Percentiles rank a stretch among this genome's conserved stretches.
These are phyloP conservation scores for Steinernema hermaphroditum DNA, from an alignment of 2,888 invertebrate genomes.

Conservation along the genomic window DNA sequence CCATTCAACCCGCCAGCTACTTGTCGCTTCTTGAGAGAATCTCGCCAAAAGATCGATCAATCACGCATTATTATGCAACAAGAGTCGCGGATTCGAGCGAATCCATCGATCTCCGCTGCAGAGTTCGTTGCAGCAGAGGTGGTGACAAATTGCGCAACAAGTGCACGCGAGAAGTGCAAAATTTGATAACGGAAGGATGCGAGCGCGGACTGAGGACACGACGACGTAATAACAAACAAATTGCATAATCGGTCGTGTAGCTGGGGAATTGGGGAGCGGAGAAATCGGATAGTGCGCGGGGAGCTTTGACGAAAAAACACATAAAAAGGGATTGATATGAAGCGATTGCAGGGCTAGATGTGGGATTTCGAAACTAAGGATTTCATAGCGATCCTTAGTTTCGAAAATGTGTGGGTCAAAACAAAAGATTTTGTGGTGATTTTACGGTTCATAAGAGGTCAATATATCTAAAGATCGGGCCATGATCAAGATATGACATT, in stretches of 20 bases:
- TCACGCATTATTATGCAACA: conserved; percentile 30
- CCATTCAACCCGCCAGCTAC: background rate
- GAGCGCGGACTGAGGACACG: background rate
- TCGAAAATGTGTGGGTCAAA: too few relatives aligned
- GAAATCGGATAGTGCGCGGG: too few relatives aligned
- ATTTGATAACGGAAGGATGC: conserved; percentile 13
- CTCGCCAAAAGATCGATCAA: conserved; percentile 11
- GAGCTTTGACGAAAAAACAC: too few relatives aligned
- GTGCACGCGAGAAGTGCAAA: conserved; percentile 21
- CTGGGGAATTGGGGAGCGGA: too few relatives aligned
- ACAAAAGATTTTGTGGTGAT: too few relatives aligned
- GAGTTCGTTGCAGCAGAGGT: background rate
- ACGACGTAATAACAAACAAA: conserved; percentile 23
- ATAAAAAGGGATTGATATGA: too few relatives aligned
- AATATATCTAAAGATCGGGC: too few relatives aligned
- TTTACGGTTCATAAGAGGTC: too few relatives aligned
- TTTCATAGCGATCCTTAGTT: too few relatives aligned
- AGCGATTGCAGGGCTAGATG: too few relatives aligned
- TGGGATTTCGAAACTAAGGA: too few relatives aligned
- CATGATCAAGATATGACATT: too few relatives aligned
- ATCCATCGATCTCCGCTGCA: conserved; percentile 2
- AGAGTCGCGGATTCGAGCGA: background rate
- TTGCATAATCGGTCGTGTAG: conserved; percentile 11
- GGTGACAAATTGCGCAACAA: conserved; percentile 28
- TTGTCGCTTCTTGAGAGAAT: background rate